phyloP scores from a whole-genome alignment of 2,113 vertebrate species.

The Cercocebus atys region DNA sequence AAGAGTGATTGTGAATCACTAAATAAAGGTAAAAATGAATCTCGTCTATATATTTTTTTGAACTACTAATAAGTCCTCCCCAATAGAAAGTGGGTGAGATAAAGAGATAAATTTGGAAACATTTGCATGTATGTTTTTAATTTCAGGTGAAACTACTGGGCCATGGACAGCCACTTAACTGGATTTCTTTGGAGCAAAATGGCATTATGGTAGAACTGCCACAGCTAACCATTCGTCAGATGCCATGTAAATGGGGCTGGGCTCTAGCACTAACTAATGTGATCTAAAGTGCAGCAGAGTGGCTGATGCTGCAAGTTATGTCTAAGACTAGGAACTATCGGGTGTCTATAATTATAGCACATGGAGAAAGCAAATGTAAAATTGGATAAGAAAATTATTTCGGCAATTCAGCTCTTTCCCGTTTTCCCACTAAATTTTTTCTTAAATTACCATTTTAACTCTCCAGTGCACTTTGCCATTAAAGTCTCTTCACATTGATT shows the following conservation, averaged over 20 bases:
- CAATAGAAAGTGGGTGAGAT: neutral
- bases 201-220: conserved; percentile 89
- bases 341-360: neutral
- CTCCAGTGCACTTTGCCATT: neutral
- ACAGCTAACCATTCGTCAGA: conserved; percentile 82
- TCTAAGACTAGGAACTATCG: neutral
- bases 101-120: neutral
- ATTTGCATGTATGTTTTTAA: conserved; percentile 47
- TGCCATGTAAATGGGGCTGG: conserved; percentile 95
- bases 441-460: neutral
- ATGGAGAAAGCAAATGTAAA: neutral
- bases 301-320: neutral
- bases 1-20: neutral
- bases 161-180: conserved; percentile 85
- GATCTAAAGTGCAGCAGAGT: conserved; percentile 30
- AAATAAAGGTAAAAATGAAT: neutral
- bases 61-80: neutral
- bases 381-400: neutral
- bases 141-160: conserved; percentile 91
- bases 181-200: conserved; percentile 83
- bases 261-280: conserved; percentile 86
- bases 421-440: neutral
- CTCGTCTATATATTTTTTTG: neutral
- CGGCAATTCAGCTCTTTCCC: neutral
- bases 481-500: neutral